Evolutionary conservation across 2,797 vertebrate species (phyloP).

Genomic region (Cuniculus paca): DNA sequence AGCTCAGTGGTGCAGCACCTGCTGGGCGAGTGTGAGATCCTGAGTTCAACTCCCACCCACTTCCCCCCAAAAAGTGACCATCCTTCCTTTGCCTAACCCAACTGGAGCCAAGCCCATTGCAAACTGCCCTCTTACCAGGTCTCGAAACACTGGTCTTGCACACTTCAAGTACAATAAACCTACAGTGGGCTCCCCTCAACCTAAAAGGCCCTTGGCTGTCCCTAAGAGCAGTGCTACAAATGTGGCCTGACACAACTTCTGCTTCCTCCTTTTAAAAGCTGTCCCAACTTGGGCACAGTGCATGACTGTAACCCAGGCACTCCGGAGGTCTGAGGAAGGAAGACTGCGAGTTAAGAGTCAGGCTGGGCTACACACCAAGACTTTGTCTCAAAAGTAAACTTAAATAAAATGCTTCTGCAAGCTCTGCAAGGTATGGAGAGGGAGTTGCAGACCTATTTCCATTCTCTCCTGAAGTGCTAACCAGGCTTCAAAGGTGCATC

Average conservation of each 20-base stretch:
- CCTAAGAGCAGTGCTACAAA: background rate
- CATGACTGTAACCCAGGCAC: background rate
- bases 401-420: background rate
- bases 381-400: background rate
- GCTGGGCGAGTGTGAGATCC: background rate
- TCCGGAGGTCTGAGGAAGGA: background rate
- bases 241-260: background rate
- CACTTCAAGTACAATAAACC: background rate
- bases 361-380: background rate
- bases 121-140: background rate
- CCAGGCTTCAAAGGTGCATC: background rate
- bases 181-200: background rate
- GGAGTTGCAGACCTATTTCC: background rate
- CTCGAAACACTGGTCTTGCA: background rate
- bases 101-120: background rate
- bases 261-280: constrained; percentile 5
- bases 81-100: background rate
- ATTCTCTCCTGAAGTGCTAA: too few species aligned
- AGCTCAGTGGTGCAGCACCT: background rate
- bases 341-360: background rate
- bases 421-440: background rate
- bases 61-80: background rate
- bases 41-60: background rate
- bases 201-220: background rate
- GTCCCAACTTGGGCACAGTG: background rate